Conservation (phyloP, 2,888 invertebrate genomes). For the Clitarchus hookeri region DNA sequence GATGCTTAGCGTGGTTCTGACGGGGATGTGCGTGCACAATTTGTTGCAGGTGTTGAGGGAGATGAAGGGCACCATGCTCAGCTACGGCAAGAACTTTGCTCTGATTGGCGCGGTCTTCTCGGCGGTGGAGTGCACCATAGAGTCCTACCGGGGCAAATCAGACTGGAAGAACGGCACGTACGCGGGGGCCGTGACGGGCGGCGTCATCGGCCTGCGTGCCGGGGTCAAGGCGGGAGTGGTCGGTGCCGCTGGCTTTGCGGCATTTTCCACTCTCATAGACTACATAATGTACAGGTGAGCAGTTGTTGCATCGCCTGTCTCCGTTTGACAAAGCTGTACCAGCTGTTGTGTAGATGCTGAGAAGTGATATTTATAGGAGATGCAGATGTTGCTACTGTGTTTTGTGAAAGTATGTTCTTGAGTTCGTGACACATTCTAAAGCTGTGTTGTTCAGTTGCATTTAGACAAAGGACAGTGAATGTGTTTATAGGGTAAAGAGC, state of each 20-base stretch:
- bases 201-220: slow-evolving; percentile 86
- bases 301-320: too few relatives aligned
- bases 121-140: slow-evolving; percentile 91
- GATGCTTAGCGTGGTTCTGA: not conserved
- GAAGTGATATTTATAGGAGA: too few relatives aligned
- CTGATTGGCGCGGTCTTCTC: slow-evolving; percentile 94
- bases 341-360: too few relatives aligned
- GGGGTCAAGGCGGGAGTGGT: slow-evolving; percentile 91
- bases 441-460: too few relatives aligned
- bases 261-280: slow-evolving; percentile 95
- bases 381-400: too few relatives aligned
- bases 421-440: too few relatives aligned
- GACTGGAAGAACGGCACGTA: slow-evolving; percentile 98
- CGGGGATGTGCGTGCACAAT: not conserved
- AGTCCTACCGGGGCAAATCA: slow-evolving; percentile 87
- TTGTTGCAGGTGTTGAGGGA: slow-evolving; percentile 67
- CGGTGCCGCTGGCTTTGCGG: slow-evolving; percentile 97
- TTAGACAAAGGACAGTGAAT: too few relatives aligned
- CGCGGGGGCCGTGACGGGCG: slow-evolving; percentile 93
- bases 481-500: too few relatives aligned
- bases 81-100: slow-evolving; percentile 98
- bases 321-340: too few relatives aligned
- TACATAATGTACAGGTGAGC: slow-evolving; percentile 77
- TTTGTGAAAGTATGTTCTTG: too few relatives aligned
- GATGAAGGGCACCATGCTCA: slow-evolving; percentile 87